Percentiles rank a stretch among this genome's conserved stretches.
Evolutionary conservation across 2,113 vertebrate genomes (phyloP).

Genomic region (Vulpes vulpes): DNA sequence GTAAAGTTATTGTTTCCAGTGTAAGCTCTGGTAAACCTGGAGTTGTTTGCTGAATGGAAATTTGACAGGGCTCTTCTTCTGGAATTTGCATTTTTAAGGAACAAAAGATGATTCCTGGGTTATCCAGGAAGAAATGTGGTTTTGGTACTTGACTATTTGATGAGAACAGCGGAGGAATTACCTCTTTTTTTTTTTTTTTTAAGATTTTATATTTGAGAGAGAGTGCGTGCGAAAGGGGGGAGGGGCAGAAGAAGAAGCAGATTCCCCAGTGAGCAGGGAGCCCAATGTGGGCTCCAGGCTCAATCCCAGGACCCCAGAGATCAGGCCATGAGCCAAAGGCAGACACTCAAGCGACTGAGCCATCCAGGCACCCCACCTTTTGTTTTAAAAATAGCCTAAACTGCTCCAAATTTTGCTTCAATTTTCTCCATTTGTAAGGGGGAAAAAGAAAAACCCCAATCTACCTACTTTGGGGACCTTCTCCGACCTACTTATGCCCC

Average conservation of each 20-base stretch:
- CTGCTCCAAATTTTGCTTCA: constrained; percentile 26
- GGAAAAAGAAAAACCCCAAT: background rate
- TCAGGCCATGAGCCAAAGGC: background rate
- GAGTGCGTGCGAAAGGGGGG: rapidly evolving
- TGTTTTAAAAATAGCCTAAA: background rate
- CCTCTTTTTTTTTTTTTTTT: background rate
- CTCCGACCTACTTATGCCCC: background rate
- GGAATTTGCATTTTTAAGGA: background rate
- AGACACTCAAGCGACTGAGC: background rate
- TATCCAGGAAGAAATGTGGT: background rate
- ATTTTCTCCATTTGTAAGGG: background rate
- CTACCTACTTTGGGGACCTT: background rate
- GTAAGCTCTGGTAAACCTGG: background rate
- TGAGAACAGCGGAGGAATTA: background rate
- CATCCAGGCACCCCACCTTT: background rate
- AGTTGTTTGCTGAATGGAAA: background rate
- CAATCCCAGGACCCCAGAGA: background rate
- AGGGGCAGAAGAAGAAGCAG: background rate
- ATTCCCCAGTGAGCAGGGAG: background rate
- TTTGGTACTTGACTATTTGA: background rate
- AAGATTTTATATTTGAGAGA: background rate
- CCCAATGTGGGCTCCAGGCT: too few species aligned
- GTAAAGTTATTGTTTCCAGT: background rate
- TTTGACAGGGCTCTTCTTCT: background rate
- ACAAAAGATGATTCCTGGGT: background rate